Conservation (phyloP, 2,797 vertebrate genomes). For the Adelosebastes latens region DNA sequence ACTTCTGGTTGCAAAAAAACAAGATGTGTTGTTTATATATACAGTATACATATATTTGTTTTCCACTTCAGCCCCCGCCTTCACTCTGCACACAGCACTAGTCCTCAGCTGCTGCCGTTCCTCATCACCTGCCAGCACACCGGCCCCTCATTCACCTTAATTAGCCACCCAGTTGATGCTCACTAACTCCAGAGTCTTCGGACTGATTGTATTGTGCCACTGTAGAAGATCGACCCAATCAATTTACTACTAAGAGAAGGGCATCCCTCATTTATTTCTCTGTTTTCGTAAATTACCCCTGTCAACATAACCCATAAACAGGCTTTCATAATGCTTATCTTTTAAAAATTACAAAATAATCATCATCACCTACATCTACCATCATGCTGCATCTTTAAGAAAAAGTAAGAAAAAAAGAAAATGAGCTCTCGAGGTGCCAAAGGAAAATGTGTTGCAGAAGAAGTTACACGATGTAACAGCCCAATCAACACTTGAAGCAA, state of each 20-base stretch:
- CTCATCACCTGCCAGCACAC: conserved; percentile 49
- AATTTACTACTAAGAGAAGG: background rate
- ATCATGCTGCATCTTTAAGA: background rate
- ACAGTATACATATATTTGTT: background rate
- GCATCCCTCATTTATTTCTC: background rate
- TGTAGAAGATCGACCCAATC: background rate
- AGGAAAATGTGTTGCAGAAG: conserved; percentile 36
- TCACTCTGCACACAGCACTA: conserved; percentile 2
- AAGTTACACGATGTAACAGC: conserved; percentile 15
- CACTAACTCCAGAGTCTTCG: conserved; percentile 6
- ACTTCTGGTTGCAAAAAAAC: too few relatives aligned
- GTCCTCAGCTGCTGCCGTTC: conserved; percentile 39
- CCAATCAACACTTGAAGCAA: conserved; percentile 3
- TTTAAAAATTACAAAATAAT: background rate
- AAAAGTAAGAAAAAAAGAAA: background rate
- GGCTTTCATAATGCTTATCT: background rate
- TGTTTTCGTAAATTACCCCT: background rate
- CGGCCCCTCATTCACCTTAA: conserved; percentile 49
- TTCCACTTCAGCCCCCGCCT: background rate
- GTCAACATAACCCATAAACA: background rate
- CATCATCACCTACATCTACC: background rate
- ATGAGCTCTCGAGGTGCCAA: conserved; percentile 43
- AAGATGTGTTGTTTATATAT: too few relatives aligned
- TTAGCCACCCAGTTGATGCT: conserved; percentile 27
- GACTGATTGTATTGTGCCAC: conserved; percentile 7